Base-by-base conservation (phyloP, 1,140 invertebrate species). In the Eumeta japonica region DNA sequence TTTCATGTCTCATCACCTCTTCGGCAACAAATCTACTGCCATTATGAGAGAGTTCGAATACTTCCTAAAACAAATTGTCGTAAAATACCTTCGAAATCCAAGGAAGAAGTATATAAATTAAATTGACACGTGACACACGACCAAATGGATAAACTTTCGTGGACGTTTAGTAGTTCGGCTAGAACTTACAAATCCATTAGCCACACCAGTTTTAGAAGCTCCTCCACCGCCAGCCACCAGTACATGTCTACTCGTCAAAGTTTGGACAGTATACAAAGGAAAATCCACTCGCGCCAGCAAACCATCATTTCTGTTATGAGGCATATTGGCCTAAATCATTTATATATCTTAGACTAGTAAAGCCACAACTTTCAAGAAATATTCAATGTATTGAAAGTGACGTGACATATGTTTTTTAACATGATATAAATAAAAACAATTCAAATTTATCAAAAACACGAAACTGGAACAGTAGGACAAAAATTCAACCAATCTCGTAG, bases 171-270 rank as follows among this genome's bases (percentile, higher is more conserved):
- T 33, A 38, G 16, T 18, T 24, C 17, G 18, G 18, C 15, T 16
- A 29, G 55, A 41, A 81, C 86, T 83, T 76, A 90, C 93, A 79
- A 98, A 94, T 71, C 91, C 90, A 82, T 98, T 98, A 11, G 87
- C 85, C 40, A 98, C 88, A 14, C 95, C 95, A 28, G 94, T 97
- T 75, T 94, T 97, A 12, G 92, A 87, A 11, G 89, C 87, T 32
- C 95, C 95, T 37, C 95, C 95, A 32, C 95, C 95, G 28, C 95
- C 95, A 45, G 89, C 94, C 17, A 98, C 91, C 30, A 98, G 73
- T 53, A 98, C 85, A 78, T 98, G 93, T 41, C 92, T 83, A 73
- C 88, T 91, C 16, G 90, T 92, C 18, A 98, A 75, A 75, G 90
- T 88, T 67, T 92, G 87, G 14, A 97, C 77, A 1, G 87, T 86